phyloP scores from a whole-genome alignment of 2,888 invertebrate genomes.

The Synergus umbraculus region DNA sequence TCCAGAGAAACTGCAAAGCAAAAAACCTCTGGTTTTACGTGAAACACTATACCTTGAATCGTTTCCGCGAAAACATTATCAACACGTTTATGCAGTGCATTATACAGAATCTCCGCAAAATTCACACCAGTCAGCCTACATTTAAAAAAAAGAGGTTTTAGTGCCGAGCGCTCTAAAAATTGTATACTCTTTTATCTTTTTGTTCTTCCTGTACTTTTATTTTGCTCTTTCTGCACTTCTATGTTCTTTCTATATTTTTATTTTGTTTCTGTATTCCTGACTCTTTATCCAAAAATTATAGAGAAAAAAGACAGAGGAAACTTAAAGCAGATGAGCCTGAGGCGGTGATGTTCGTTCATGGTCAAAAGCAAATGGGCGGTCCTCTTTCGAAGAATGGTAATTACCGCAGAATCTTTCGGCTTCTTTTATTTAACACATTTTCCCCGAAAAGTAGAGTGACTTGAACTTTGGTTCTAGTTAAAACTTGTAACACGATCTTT shows the following conservation, averaged over 20 bases:
- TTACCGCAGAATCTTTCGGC: slow-evolving; percentile 53
- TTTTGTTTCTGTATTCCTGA: background rate
- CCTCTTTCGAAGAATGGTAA: slow-evolving; percentile 43
- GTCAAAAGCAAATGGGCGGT: slow-evolving; percentile 45
- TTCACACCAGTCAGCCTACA: slow-evolving; percentile 10
- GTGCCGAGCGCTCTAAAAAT: background rate
- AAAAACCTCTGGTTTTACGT: background rate
- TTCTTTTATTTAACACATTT: slow-evolving; percentile 43
- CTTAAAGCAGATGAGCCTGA: slow-evolving; percentile 10
- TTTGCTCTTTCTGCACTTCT: slow-evolving; percentile 19
- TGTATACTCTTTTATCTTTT: slow-evolving; percentile 6
- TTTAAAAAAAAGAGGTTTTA: slow-evolving; percentile 19
- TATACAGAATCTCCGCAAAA: slow-evolving; percentile 13
- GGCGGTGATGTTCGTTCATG: background rate
- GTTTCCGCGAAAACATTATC: slow-evolving; percentile 22
- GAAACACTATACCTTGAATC: slow-evolving; percentile 17
- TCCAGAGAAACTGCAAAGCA: background rate
- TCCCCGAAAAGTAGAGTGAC: background rate
- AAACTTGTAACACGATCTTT: background rate
- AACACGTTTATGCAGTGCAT: slow-evolving; percentile 28
- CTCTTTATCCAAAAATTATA: slow-evolving; percentile 16
- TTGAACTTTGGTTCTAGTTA: slow-evolving; percentile 4
- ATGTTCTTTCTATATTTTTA: background rate
- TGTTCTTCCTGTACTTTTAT: slow-evolving; percentile 17
- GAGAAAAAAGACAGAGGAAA: slow-evolving; percentile 24